Percentiles rank a stretch among this genome's conserved stretches.
phyloP scores from a whole-genome alignment of 2,113 vertebrate species.

The Lepus americanus region DNA sequence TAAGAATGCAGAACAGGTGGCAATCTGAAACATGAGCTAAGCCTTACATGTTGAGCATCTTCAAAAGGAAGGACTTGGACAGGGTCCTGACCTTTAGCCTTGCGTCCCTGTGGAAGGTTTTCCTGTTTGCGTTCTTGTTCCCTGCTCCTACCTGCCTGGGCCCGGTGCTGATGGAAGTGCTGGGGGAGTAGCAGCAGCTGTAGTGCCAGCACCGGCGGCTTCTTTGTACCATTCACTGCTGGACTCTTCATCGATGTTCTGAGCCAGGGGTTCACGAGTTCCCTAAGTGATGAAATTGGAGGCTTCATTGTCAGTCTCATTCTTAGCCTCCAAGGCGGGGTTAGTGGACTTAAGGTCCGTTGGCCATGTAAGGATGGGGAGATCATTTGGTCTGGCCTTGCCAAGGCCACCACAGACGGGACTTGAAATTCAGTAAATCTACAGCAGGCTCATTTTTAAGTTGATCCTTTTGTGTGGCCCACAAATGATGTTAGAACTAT shows the following conservation, averaged over 20 bases:
- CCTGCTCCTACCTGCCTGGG: neutral
- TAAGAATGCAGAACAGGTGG: neutral
- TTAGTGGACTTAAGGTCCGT: no score
- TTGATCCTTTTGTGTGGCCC: no score
- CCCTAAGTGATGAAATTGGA: neutral
- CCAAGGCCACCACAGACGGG: no score
- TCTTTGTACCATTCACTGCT: neutral
- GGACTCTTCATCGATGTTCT: neutral
- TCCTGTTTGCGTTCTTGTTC: neutral
- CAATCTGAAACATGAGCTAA: neutral
- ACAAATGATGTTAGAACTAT: no score
- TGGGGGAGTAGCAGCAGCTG: no score
- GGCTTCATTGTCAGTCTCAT: neutral
- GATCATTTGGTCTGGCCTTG: no score
- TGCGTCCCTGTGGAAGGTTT: neutral
- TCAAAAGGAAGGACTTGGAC: neutral
- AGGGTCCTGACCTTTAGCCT: neutral
- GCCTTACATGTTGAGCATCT: constrained; percentile 2
- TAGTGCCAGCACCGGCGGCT: neutral
- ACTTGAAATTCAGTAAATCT: no score
- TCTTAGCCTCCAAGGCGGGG: neutral
- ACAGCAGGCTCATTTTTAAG: no score
- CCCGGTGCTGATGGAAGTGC: neutral
- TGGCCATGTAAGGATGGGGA: no score
- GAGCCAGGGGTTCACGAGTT: neutral